Conservation (phyloP, 1,140 invertebrate species). For the Apocrypta bakeri region DNA sequence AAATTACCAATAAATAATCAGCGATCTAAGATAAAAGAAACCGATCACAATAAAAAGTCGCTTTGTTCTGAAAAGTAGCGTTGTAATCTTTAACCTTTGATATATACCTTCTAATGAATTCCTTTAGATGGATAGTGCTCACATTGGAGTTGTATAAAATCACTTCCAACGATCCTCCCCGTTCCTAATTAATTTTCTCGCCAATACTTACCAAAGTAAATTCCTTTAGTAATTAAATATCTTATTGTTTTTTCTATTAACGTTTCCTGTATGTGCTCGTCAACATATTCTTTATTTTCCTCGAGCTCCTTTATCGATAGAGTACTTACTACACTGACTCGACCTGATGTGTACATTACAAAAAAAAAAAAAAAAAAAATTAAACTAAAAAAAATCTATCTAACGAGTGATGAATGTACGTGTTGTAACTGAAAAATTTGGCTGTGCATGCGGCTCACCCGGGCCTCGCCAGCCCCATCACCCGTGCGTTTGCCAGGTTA, state of each 20-base stretch:
- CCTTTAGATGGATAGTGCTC: background rate
- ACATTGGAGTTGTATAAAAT: background rate
- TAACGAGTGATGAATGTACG: slow-evolving; percentile 53
- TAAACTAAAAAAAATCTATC: background rate
- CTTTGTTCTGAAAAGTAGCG: slow-evolving; percentile 11
- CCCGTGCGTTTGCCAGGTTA: slow-evolving; percentile 70
- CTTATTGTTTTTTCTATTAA: no score
- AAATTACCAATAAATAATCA: background rate
- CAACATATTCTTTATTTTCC: slow-evolving; percentile 2
- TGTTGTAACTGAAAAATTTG: slow-evolving; percentile 71
- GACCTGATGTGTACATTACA: background rate
- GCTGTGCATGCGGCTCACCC: slow-evolving; percentile 78
- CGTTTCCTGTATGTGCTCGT: slow-evolving; percentile 19
- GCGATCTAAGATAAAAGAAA: background rate
- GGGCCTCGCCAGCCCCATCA: slow-evolving; percentile 74
- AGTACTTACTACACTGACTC: slow-evolving; percentile 6
- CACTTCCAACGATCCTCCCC: background rate
- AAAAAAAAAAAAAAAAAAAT: background rate
- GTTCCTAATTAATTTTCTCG: background rate
- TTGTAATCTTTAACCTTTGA: background rate
- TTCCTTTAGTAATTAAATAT: slow-evolving; percentile 2
- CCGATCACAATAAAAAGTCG: slow-evolving; percentile 5
- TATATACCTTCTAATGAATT: background rate
- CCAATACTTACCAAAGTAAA: no score
- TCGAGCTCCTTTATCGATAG: background rate